A percentile compares a stretch with the other conserved stretches of the same genome.
phyloP scores from a whole-genome alignment of 2,113 vertebrate species.

The Syngnathus typhle region DNA sequence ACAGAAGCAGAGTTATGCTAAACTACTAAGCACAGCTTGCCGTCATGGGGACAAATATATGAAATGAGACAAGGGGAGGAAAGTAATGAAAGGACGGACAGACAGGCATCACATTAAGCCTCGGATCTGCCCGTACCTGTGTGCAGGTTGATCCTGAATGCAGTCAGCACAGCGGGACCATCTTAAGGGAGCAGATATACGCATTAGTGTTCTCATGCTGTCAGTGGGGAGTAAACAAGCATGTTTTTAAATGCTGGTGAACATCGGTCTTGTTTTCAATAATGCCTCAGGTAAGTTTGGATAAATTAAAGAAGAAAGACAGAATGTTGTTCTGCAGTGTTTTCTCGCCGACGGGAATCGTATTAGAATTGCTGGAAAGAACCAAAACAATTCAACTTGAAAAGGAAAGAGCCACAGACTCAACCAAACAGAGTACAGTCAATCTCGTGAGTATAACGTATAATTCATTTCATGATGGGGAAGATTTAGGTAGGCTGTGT shows the following conservation, averaged over 20 bases:
- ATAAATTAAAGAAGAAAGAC: slow-evolving; percentile 1
- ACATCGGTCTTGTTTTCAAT: background rate
- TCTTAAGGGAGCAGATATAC: slow-evolving; percentile 55
- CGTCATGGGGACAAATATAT: background rate
- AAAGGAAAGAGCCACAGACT: background rate
- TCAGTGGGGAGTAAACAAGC: background rate
- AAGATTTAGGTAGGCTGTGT: slow-evolving; percentile 34
- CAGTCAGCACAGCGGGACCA: slow-evolving; percentile 63
- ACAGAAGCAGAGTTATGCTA: slow-evolving; percentile 31
- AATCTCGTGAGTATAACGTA: background rate
- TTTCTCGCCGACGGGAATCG: slow-evolving; percentile 1
- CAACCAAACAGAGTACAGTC: too few species aligned
- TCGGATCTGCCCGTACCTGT: slow-evolving; percentile 65
- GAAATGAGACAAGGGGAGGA: slow-evolving; percentile 1
- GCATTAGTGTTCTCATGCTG: slow-evolving; percentile 17
- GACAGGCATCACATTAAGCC: slow-evolving; percentile 55
- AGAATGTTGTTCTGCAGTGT: background rate
- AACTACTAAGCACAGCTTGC: slow-evolving; percentile 12
- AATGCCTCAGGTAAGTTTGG: background rate
- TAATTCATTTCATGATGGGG: background rate
- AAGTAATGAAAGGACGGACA: slow-evolving; percentile 40
- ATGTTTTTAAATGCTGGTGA: background rate
- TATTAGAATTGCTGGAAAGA: background rate
- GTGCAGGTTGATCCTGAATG: slow-evolving; percentile 64
- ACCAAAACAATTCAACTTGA: background rate